phyloP scores from a whole-genome alignment of 2,113 vertebrate species.

The Uria lomvia region DNA sequence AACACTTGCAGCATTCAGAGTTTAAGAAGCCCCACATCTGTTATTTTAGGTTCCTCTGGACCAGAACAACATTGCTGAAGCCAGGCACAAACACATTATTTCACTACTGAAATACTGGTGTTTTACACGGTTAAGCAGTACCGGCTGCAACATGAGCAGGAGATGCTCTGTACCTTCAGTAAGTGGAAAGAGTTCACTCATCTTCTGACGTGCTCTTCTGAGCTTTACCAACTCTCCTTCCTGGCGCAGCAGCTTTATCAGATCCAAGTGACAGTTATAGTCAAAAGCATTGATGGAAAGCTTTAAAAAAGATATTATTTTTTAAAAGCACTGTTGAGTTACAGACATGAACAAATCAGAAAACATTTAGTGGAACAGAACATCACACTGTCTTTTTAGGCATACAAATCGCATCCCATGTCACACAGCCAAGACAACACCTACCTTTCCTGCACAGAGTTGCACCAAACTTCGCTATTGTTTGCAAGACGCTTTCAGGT shows the following conservation, averaged over 20 bases:
- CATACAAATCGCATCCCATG: fast-evolving
- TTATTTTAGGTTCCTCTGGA: not conserved
- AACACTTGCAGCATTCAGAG: not conserved
- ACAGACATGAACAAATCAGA: fast-evolving
- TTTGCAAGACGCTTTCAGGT: not conserved
- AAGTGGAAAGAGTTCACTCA: constrained; percentile 94
- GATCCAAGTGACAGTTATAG: constrained; percentile 95
- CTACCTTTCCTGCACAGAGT: fast-evolving
- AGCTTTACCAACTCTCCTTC: constrained; percentile 87
- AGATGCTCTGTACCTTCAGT: constrained; percentile 83
- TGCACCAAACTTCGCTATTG: fast-evolving
- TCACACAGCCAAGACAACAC: fast-evolving
- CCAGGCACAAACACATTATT: fast-evolving
- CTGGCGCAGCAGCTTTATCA: constrained; percentile 91
- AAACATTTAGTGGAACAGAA: not conserved
- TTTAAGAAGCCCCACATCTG: not conserved
- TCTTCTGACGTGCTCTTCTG: constrained; percentile 89
- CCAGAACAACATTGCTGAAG: fast-evolving
- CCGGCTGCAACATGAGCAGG: not conserved
- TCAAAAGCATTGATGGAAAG: constrained; percentile 93
- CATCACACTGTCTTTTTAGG: fast-evolving
- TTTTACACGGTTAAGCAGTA: fast-evolving
- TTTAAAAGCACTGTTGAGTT: fast-evolving
- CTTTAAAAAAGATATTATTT: constrained; percentile 51
- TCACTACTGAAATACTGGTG: fast-evolving